Evolutionary conservation across 2,888 invertebrate species (phyloP).

Genomic region (Mylabris sibirica): DNA sequence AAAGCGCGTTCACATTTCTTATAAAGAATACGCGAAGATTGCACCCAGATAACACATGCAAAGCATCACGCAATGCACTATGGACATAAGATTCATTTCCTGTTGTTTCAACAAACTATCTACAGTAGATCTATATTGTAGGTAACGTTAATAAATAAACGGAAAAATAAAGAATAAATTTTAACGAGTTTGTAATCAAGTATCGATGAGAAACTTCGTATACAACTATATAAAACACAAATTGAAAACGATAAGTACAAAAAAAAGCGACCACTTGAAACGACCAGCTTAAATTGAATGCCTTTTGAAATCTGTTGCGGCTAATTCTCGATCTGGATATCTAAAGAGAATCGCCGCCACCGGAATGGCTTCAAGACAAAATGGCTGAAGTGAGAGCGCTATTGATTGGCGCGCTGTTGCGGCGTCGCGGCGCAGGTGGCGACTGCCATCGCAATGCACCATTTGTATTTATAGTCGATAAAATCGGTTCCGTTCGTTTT

Average conservation of each 20-base stretch:
- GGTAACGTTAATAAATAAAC: constrained; percentile 9
- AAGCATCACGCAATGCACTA: constrained; percentile 34
- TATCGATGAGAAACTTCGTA: background rate
- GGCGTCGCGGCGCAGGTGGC: constrained; percentile 58
- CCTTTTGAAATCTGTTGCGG: constrained; percentile 43
- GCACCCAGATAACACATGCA: constrained; percentile 29
- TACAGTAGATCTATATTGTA: constrained; percentile 13
- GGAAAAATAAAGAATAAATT: background rate
- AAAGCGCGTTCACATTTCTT: constrained; percentile 44
- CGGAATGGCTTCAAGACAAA: constrained; percentile 60
- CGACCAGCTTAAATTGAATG: constrained; percentile 14
- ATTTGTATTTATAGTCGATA: constrained; percentile 60
- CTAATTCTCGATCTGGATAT: constrained; percentile 52
- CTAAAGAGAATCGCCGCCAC: constrained; percentile 28
- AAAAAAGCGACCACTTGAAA: background rate
- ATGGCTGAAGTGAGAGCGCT: constrained; percentile 61
- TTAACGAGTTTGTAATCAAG: constrained; percentile 6
- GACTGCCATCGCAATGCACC: constrained; percentile 60
- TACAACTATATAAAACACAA: constrained; percentile 22
- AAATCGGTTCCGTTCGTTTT: constrained; percentile 56
- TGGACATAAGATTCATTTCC: constrained; percentile 17
- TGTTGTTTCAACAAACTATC: constrained; percentile 13
- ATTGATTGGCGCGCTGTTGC: constrained; percentile 61
- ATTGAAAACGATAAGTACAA: constrained; percentile 5
- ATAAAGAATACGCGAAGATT: constrained; percentile 47